Evolutionary conservation across 2,797 vertebrate genomes (phyloP).

Genomic region (Pogonophryne albipinna): DNA sequence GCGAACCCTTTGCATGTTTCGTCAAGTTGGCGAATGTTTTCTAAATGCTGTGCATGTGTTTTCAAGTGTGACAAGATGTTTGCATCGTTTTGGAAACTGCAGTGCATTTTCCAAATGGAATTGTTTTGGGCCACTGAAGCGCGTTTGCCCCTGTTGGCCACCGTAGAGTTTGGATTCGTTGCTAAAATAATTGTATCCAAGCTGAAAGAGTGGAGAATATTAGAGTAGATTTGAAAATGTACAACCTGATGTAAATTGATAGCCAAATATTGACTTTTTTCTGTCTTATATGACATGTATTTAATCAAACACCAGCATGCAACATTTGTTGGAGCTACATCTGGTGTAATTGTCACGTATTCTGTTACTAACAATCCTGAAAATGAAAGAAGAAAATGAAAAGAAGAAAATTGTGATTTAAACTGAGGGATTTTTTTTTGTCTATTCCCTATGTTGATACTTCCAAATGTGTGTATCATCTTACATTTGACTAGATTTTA

Average conservation of each 20-base stretch:
- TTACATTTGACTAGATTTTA: slow-evolving; percentile 5
- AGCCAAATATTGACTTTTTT: not conserved
- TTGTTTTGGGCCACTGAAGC: too few species aligned
- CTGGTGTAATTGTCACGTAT: not conserved
- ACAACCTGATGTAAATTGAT: not conserved
- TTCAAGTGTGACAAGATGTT: too few species aligned
- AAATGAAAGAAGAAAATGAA: slow-evolving; percentile 1
- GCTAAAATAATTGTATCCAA: not conserved
- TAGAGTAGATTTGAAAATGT: not conserved
- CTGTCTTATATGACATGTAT: not conserved
- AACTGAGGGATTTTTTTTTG: not conserved
- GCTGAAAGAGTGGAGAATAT: not conserved
- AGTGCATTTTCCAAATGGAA: too few species aligned
- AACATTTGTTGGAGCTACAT: not conserved
- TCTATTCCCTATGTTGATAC: not conserved
- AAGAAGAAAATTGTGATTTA: not conserved
- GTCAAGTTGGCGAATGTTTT: too few species aligned
- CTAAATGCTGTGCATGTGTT: too few species aligned
- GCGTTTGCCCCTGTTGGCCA: too few species aligned
- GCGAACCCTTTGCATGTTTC: too few species aligned
- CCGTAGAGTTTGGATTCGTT: not conserved
- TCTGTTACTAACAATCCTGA: not conserved
- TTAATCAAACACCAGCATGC: not conserved
- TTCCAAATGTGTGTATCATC: not conserved
- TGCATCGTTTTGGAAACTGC: too few species aligned